These are phyloP conservation scores for Pharmacophagus antenor DNA, from an alignment of 2,888 invertebrate genomes.

Conservation along the genomic window DNA sequence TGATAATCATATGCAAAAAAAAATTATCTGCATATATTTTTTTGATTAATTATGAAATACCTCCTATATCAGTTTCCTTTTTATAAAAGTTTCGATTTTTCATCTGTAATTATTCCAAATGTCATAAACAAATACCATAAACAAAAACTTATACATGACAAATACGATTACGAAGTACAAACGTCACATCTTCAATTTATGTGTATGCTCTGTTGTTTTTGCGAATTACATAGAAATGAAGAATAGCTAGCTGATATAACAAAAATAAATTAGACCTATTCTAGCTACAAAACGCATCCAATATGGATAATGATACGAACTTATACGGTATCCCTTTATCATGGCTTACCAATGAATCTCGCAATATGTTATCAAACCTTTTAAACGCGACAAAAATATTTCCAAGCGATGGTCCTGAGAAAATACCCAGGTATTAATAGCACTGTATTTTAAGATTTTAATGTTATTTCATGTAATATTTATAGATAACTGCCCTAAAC, in stretches of 20 bases:
- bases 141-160: not conserved
- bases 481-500: not conserved
- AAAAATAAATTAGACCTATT: slow-evolving; percentile 6
- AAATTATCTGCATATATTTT: no score
- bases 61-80: no score
- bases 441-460: not conserved
- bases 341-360: slow-evolving; percentile 66
- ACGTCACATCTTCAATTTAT: slow-evolving; percentile 12
- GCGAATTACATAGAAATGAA: slow-evolving; percentile 22
- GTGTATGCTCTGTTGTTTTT: slow-evolving; percentile 14
- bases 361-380: slow-evolving; percentile 78
- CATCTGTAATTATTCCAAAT: not conserved
- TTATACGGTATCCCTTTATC: slow-evolving; percentile 61
- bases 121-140: not conserved
- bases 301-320: slow-evolving; percentile 48
- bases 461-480: not conserved
- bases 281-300: slow-evolving; percentile 12
- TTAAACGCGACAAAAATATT: slow-evolving; percentile 85
- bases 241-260: slow-evolving; percentile 14
- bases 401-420: slow-evolving; percentile 75
- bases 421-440: slow-evolving; percentile 60
- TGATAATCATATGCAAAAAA: no score
- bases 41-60: no score
- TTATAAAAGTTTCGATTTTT: no score
- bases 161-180: no score